Base-by-base conservation (phyloP, 2,113 vertebrate genomes). In the Meriones unguiculatus region DNA sequence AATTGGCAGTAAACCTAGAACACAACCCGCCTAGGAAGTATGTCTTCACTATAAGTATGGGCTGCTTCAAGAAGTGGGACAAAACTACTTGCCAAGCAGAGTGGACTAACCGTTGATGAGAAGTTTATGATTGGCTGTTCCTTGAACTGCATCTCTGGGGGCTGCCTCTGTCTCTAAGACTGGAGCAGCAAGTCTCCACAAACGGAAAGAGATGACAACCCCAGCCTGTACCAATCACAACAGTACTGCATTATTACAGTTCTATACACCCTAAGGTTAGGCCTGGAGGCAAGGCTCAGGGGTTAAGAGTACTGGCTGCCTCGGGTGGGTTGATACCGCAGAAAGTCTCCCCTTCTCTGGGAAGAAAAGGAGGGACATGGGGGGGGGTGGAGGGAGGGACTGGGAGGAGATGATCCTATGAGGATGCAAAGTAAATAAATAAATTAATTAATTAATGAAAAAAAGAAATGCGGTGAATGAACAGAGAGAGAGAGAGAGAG, bases 21-120 rank as follows among this genome's bases (percentile, higher is more conserved):
- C 25, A 84, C 1, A 89, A 72, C 92, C 92, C 35, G 7, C 69
- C 65, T 75, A 65, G 86, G 17, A 94, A 32, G 10, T 81, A 50
- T 5, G 57, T 11, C 22, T 90, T 95, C 52, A 69, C 64, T 92
- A 12, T 75, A 92, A 67, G 67, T 41, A 70, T 57, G 20, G 46
- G 35, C 90, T 94, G 54, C 67, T 94, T 38, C 77, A 81, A 95
- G 88, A 90, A n/a, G 25, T n/a, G 80, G 46, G 88, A 59, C 24
- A 86, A 59, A 91, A 80, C 64, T 57, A 78, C 67, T 85, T 69
- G 8, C 12, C 25, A 75, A 81, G 57, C 25, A 20, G 18, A 41
- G 3, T 35, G 77, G n/a, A 64, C 72, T 75, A 93, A 93, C 70
- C 65, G 81, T 17, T 13, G n/a, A 70, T 46, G 38, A 94, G 70